phyloP scores from a whole-genome alignment of 2,113 vertebrate species.

The Panurus biarmicus region DNA sequence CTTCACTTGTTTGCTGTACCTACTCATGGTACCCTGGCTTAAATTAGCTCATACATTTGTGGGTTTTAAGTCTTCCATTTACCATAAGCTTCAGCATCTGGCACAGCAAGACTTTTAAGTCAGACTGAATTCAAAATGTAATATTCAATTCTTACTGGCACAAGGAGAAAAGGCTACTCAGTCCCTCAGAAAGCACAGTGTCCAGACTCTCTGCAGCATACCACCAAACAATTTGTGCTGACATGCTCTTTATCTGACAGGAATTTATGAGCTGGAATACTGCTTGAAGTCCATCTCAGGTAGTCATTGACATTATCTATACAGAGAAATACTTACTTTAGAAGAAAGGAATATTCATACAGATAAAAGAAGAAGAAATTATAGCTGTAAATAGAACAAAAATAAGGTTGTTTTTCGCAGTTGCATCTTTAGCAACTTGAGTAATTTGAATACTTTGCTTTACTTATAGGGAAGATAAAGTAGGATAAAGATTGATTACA shows the following conservation, averaged over 20 bases:
- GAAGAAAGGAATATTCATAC: background rate
- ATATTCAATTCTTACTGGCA: background rate
- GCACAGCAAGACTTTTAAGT: background rate
- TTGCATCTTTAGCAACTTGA: background rate
- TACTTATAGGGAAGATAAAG: background rate
- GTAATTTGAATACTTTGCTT: background rate
- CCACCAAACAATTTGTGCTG: background rate
- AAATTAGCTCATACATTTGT: background rate
- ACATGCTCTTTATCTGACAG: background rate
- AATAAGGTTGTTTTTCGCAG: background rate
- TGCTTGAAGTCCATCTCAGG: background rate
- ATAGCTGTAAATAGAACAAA: background rate
- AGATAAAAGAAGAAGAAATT: background rate
- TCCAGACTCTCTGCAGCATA: background rate
- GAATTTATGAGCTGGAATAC: background rate
- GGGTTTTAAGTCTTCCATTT: background rate
- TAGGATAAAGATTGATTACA: background rate
- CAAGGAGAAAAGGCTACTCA: background rate
- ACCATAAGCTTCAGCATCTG: background rate
- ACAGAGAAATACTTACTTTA: background rate
- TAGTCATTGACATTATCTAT: background rate
- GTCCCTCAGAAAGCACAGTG: background rate
- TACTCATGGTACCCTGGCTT: background rate
- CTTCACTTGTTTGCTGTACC: background rate
- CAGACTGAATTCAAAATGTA: background rate